A percentile compares a stretch with the other conserved stretches of the same genome.
These are phyloP conservation scores for Hystrix cristata DNA, from an alignment of 2,113 vertebrate genomes.

Conservation along the genomic window DNA sequence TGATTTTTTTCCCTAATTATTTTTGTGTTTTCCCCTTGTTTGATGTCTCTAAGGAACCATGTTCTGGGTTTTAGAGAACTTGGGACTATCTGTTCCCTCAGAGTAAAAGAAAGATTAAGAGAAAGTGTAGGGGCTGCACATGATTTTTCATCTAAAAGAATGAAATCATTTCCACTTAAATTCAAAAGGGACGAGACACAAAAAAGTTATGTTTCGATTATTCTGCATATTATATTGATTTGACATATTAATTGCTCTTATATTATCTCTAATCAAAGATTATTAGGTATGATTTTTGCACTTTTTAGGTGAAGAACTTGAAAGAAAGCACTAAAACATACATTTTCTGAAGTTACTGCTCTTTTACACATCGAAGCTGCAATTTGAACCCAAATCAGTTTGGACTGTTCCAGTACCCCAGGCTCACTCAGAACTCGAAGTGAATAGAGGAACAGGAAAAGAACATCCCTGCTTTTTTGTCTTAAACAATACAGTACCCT, in stretches of 20 bases:
- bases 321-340: background rate
- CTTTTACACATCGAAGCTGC: background rate
- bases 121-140: background rate
- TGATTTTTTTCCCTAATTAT: background rate
- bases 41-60: background rate
- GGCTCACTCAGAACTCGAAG: background rate
- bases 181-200: background rate
- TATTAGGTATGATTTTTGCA: background rate
- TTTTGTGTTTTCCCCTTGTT: background rate
- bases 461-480: background rate
- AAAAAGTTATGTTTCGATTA: background rate
- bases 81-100: background rate
- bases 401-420: background rate
- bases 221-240: background rate
- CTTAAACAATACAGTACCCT: background rate
- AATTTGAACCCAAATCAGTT: background rate
- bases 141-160: background rate
- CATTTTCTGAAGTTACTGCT: background rate
- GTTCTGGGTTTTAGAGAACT: background rate
- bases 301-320: background rate
- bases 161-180: background rate
- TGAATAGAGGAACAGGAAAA: background rate
- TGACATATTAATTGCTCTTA: background rate
- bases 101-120: background rate
- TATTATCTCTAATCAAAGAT: background rate